A percentile compares a stretch with the other conserved stretches of the same genome.
Evolutionary conservation across 2,797 vertebrate species (phyloP).

Genomic region (Hylomyscus alleni): DNA sequence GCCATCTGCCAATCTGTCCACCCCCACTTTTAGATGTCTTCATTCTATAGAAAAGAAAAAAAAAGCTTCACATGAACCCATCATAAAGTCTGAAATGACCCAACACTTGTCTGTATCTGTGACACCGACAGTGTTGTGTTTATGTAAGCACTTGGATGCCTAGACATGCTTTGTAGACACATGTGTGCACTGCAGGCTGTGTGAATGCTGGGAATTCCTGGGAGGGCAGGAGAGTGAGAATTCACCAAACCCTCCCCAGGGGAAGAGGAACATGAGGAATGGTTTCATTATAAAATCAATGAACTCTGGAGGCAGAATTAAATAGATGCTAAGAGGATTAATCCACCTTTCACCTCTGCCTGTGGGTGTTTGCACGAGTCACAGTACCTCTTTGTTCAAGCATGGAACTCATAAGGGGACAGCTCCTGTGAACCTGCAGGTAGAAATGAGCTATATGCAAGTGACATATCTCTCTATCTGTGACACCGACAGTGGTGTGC

Average conservation of each 20-base stretch:
- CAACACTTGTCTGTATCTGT: background rate
- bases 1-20: background rate
- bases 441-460: background rate
- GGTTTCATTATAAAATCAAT: background rate
- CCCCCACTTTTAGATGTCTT: background rate
- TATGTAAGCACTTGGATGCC: background rate
- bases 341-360: background rate
- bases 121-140: background rate
- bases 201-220: background rate
- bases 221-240: background rate
- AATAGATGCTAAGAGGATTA: background rate
- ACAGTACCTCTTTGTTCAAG: background rate
- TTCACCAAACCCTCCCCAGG: background rate
- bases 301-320: background rate
- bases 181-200: background rate
- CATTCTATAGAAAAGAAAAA: background rate
- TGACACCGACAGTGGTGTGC: background rate
- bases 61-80: slow-evolving; percentile 31
- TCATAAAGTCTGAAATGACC: slow-evolving; percentile 10
- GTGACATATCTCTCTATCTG: background rate
- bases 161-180: background rate
- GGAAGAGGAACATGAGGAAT: background rate
- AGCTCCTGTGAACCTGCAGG: background rate
- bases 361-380: background rate
- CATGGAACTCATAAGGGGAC: background rate